Base-by-base conservation (phyloP, 2,888 invertebrate genomes). In the Rhamnusium bicolor region DNA sequence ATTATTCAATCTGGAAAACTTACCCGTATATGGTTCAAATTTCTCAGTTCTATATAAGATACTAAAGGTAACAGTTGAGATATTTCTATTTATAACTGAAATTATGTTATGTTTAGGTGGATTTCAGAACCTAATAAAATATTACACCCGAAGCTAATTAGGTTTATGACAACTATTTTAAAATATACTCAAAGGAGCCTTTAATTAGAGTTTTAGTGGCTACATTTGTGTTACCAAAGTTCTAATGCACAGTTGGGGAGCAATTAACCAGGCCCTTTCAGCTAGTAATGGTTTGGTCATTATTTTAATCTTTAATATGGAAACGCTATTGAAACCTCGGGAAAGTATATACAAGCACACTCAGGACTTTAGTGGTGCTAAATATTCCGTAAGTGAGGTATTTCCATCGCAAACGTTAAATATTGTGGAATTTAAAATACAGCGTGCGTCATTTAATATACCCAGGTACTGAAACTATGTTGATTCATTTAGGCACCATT, bases 201-300 rank as follows among this genome's bases (percentile, higher is more conserved):
- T 61, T 61, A 61, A 61, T 61, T 61, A 61, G 61, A 40, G 61
- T 61, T 61, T 61, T 61, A 61, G 61, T 61, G 61, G 61, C 61
- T 29, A 46, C 61, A 46, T 46, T 46, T 40, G 19, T 21, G 46
- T 61, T 61, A 61, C 61, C 40, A 18, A 61, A 61, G 40, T 61
- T 61, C 61, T 61, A 61, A 61, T 61, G 61, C 46, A 61, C 61
- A 61, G 40, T 61, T 24, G 7, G 61, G 61, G 61, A 61, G 61
- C 61, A 61, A 61, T 61, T 61, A 61, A 51, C 51, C n/a, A 61
- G 7, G 46, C 61, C 29, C n/a, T 61, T 61, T 46, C 61, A 29
- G 46, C 61, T 47, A 19, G 46, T 46, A 10, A 21, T 18, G 40
- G 61, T 40, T 2, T 2, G 19, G 61, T 46, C n/a, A 46, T 61